Evolutionary conservation across 2,113 vertebrate genomes (phyloP), one percentile per base, ranked within the genome.

Genomic region (Xiphophorus hellerii): DNA sequence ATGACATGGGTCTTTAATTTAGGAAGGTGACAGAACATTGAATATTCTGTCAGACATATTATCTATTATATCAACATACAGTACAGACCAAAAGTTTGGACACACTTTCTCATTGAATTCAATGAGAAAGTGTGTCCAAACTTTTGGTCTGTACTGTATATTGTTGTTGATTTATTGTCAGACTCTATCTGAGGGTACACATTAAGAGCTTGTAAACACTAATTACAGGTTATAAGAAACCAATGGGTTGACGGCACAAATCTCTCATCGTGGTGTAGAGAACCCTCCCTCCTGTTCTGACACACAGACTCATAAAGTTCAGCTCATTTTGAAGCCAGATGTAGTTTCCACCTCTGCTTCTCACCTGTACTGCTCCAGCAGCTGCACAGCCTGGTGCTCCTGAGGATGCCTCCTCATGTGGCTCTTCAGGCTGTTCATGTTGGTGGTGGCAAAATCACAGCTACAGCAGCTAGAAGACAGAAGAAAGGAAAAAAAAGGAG

Each of bases 351-450:
- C 44, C 44, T 1, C 22, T 37, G 4, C 22, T 11, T 22, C 91
- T 91, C 81, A 95, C 94, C 96, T 96, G 94, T 95, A 97, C 93
- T 97, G 96, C 87, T 96, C 95, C 90, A 95, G 93, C 48, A 95
- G 94, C 94, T 95, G 95, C 88, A 96, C 93, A 12, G 96, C 94
- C 93, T 96, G 96, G 65, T 96, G 95, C 83, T 96, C 95, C 94
- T 96, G 95, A 15, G 95, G 96, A 81, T 96, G 96, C 37, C 88
- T 92, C 88, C 93, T 96, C 95, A 96, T 95, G 92, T 97, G 96
- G 88, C 96, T 95, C 93, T 97, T 97, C 77, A 96, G 89, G 85
- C 95, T 96, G 94, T 96, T 96, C 96, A 95, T 96, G 87, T 96
- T 97, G 89, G 95, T 96, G 83, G 95, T 96, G 90, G 95, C 95